Conservation (phyloP, 2,113 vertebrate genomes). For the Pipra filicauda region DNA sequence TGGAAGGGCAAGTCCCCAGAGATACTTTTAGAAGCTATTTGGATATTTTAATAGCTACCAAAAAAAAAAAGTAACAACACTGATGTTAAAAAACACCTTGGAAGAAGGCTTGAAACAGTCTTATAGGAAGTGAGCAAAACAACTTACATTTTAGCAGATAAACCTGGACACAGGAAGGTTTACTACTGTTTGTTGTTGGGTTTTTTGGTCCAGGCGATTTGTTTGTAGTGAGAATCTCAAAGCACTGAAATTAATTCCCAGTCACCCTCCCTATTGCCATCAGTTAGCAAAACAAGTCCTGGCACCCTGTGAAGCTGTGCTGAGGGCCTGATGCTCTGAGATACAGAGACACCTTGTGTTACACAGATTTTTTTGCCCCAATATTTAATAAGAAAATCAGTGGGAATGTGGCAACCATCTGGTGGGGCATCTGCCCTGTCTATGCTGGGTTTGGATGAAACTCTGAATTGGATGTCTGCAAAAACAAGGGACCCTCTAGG, state of each 20-base stretch:
- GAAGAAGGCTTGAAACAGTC: neutral
- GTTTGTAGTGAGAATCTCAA: constrained; percentile 22
- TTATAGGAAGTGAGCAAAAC: neutral
- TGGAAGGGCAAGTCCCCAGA: constrained; percentile 33
- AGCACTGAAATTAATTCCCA: constrained; percentile 13
- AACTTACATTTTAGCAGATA: neutral
- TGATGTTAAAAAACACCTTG: neutral
- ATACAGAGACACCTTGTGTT: neutral
- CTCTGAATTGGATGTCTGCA: neutral
- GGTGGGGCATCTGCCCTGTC: neutral
- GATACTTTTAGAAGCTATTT: constrained; percentile 26
- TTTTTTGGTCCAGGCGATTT: neutral
- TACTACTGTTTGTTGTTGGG: neutral
- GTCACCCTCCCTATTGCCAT: neutral
- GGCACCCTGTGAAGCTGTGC: neutral
- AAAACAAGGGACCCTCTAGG: neutral
- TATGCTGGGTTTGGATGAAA: neutral
- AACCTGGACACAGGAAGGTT: neutral
- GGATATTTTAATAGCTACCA: constrained; percentile 16
- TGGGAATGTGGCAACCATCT: neutral
- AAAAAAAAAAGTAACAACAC: neutral
- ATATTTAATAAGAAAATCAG: neutral
- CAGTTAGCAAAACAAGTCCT: constrained; percentile 31
- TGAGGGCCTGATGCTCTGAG: neutral
- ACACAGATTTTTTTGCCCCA: neutral